These are phyloP conservation scores for Rutilus rutilus DNA, from an alignment of 2,113 vertebrate species.

Conservation along the genomic window DNA sequence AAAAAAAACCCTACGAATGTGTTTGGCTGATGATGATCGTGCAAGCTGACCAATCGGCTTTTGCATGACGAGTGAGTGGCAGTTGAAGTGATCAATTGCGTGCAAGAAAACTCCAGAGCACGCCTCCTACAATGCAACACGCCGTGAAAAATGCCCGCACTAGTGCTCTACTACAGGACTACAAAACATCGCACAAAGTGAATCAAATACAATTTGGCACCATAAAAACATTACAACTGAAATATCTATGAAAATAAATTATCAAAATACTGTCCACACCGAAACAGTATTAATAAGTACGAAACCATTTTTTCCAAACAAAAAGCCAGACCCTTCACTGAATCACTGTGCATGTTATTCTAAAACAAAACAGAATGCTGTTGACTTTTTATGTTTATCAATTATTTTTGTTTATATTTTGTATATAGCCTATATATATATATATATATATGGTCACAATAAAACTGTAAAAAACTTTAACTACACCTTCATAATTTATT, in stretches of 20 bases:
- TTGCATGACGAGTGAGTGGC: neutral
- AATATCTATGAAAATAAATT: neutral
- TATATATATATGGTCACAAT: too few relatives aligned
- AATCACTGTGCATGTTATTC: neutral
- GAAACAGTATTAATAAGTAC: neutral
- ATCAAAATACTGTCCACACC: neutral
- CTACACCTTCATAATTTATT: neutral
- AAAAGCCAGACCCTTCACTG: neutral
- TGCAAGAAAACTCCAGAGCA: neutral
- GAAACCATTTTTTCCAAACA: neutral
- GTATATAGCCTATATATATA: too few relatives aligned
- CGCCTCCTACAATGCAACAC: neutral
- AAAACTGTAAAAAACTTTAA: neutral
- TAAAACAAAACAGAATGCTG: neutral
- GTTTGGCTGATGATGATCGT: neutral
- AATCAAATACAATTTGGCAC: neutral
- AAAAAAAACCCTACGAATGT: neutral
- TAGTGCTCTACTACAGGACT: neutral
- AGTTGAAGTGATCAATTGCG: slow-evolving; percentile 4
- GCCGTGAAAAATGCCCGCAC: neutral
- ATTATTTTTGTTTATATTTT: neutral
- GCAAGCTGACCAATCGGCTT: neutral
- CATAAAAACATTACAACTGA: neutral
- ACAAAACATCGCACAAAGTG: neutral
- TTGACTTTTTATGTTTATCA: neutral